Conservation (phyloP, 2,113 vertebrate genomes). For the Nibea coibor region DNA sequence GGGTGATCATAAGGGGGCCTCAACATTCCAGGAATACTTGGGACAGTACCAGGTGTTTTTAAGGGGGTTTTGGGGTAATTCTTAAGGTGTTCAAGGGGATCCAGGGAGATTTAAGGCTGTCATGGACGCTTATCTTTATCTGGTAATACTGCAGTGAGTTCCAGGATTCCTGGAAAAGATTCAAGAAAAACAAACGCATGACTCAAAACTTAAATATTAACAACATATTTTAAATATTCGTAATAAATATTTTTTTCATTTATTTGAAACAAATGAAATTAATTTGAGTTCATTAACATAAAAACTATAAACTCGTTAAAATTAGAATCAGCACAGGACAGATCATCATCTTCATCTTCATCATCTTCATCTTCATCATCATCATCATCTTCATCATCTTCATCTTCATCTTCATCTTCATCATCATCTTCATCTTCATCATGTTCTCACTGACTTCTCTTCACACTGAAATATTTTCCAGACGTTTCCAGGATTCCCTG, state of each 20-base stretch:
- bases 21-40: not conserved
- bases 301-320: no score
- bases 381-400: conserved; percentile 30
- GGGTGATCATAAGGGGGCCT: not conserved
- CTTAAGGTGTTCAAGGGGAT: not conserved
- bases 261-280: no score
- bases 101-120: not conserved
- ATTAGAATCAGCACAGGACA: no score
- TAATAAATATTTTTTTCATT: not conserved
- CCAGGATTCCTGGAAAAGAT: not conserved
- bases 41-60: not conserved
- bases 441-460: conserved; percentile 62
- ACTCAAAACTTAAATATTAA: no score
- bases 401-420: conserved; percentile 3
- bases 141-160: no score
- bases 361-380: conserved; percentile 36
- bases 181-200: not conserved
- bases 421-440: conserved; percentile 52
- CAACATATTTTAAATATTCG: not conserved
- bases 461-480: conserved; percentile 58
- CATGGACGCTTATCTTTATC: not conserved
- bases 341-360: conserved; percentile 28
- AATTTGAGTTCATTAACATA: no score
- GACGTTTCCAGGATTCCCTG: conserved; percentile 54
- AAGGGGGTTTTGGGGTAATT: not conserved